phyloP scores from a whole-genome alignment of 2,888 invertebrate genomes.

The Beris morrisii region DNA sequence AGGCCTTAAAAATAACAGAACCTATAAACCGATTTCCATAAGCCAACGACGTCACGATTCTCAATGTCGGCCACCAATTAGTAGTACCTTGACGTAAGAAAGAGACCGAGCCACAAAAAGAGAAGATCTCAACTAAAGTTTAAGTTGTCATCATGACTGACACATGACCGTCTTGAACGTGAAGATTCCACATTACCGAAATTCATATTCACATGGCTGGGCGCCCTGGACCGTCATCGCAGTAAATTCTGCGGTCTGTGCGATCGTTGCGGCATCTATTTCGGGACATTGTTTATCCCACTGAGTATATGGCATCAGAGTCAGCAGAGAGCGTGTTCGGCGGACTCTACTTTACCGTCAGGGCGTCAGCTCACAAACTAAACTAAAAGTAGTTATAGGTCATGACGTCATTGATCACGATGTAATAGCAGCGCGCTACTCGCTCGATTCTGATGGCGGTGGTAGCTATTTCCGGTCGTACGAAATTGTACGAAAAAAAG shows the following conservation, averaged over 20 bases:
- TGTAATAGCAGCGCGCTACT: constrained; percentile 10
- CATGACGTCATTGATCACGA: constrained; percentile 23
- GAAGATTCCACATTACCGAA: constrained; percentile 17
- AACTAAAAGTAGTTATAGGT: constrained; percentile 24
- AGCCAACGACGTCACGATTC: not conserved
- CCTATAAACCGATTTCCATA: no score
- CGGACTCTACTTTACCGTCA: not conserved
- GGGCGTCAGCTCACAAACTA: constrained; percentile 5
- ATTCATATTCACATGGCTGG: no score
- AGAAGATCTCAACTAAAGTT: not conserved
- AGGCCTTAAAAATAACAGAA: no score
- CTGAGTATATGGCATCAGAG: constrained; percentile 14
- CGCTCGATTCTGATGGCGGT: no score
- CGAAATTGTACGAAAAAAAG: no score
- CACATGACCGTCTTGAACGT: constrained; percentile 32
- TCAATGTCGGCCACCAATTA: constrained; percentile 14
- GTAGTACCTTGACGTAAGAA: not conserved
- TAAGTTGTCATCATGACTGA: constrained; percentile 28
- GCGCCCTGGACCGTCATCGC: no score
- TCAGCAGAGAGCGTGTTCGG: constrained; percentile 7
- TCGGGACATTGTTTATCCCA: constrained; percentile 27
- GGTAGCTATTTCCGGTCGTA: no score
- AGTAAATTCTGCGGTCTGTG: no score
- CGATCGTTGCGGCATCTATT: constrained; percentile 17
- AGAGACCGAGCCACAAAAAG: not conserved